Percentiles rank a stretch among this genome's conserved stretches.
Evolutionary conservation across 2,113 vertebrate genomes (phyloP).

Genomic region (Aspidoscelis tigris): DNA sequence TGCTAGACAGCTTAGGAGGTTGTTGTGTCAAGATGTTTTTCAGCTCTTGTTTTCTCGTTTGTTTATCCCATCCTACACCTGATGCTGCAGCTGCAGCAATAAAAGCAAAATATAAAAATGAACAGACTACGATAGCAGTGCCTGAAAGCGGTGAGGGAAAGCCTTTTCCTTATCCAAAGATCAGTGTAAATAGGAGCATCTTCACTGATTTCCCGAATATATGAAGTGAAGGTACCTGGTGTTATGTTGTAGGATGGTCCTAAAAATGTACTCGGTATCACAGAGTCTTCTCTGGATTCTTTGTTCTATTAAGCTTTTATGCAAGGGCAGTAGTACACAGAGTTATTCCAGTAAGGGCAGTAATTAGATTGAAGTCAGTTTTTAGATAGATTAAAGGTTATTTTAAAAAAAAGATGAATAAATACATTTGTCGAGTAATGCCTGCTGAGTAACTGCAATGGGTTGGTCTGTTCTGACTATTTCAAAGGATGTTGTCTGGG

Average conservation of each 20-base stretch:
- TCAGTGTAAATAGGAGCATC: too few species aligned
- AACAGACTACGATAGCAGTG: too few species aligned
- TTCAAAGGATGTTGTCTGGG: not conserved
- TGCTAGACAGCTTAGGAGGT: not conserved
- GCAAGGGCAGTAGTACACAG: too few species aligned
- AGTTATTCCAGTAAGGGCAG: not conserved
- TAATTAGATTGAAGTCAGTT: not conserved
- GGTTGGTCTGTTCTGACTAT: not conserved
- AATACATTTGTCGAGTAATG: not conserved
- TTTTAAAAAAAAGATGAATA: not conserved
- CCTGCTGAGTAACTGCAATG: not conserved
- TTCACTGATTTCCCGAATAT: too few species aligned
- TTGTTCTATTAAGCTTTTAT: not conserved
- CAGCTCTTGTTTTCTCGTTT: not conserved
- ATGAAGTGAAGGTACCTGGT: too few species aligned
- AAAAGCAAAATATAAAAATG: too few species aligned
- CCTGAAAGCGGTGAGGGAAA: too few species aligned
- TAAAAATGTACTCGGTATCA: constrained; percentile 7
- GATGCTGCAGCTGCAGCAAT: too few species aligned
- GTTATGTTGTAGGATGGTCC: not conserved
- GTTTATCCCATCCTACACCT: too few species aligned
- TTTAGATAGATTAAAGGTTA: not conserved
- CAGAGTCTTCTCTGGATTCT: not conserved
- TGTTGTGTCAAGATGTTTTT: not conserved
- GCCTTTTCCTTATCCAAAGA: too few species aligned